Percentiles rank a stretch among this genome's conserved stretches.
Evolutionary conservation across 2,888 invertebrate species (phyloP).

Genomic region (Ommatoiulus sabulosus): DNA sequence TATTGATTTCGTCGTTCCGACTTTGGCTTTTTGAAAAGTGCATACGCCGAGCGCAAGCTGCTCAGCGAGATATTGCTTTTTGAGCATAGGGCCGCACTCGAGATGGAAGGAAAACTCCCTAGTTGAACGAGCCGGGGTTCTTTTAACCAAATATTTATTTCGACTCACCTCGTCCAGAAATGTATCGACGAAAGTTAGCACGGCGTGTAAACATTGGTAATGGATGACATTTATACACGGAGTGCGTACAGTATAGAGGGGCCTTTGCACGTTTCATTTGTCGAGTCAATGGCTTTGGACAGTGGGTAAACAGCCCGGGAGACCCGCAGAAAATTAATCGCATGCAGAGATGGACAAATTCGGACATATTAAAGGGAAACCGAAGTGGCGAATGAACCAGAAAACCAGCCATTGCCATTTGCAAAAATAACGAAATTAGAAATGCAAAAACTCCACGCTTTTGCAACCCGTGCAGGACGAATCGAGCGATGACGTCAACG

Average conservation of each 20-base stretch:
- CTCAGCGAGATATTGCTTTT: background rate
- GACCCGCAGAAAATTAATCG: background rate
- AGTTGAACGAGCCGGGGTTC: background rate
- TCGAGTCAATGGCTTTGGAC: constrained; percentile 12
- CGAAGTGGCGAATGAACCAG: too few species aligned
- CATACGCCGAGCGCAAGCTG: background rate
- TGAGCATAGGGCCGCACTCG: background rate
- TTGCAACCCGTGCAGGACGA: too few species aligned
- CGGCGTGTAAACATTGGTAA: constrained; percentile 34
- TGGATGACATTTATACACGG: background rate
- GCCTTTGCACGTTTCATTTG: background rate
- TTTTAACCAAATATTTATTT: constrained; percentile 24
- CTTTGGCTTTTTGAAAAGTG: constrained; percentile 18
- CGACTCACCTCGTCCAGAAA: constrained; percentile 28
- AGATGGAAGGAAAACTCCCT: too few species aligned
- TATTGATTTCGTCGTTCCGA: background rate
- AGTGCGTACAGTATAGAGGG: background rate
- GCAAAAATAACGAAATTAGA: too few species aligned
- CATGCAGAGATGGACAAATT: background rate
- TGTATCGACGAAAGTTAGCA: constrained; percentile 15
- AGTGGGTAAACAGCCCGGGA: background rate
- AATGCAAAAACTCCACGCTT: too few species aligned
- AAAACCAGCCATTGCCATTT: too few species aligned
- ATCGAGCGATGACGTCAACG: too few species aligned
- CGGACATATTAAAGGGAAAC: background rate